Base-by-base conservation (phyloP, 2,113 vertebrate species). In the Bos javanicus region DNA sequence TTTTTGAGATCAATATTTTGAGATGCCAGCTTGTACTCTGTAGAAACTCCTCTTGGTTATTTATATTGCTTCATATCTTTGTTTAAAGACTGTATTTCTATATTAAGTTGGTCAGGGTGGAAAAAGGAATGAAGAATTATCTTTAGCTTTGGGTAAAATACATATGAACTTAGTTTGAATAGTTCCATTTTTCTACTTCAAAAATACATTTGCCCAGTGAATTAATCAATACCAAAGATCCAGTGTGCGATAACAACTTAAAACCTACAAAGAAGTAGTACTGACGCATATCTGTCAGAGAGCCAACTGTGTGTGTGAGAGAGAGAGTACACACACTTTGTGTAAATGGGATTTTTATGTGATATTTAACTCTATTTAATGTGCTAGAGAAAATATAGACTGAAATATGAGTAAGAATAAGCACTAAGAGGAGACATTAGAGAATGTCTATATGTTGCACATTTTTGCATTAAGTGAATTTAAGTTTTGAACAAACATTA, bases 1-100 rank as follows among this genome's bases (percentile, higher is more conserved):
- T 87, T 91, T 91, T 92, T 33, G 14, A 84, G 74, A 97, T 97
- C 91, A 95, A 97, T 97, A 97, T 64, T 97, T 96, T 94, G 62
- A 95, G 87, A 97, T 87, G 59, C 48, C 50, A 98, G 80, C 13
- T 83, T 83, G 52, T 48, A 39, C 16, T 85, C 81, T 90, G 67
- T 78, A 85, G 87, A 89, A 94, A 59, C 4, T 17, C 81, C 76
- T 43, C 62, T 87, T 81, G n/a, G 87, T 91, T 97, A 74, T 95
- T 96, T 94, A 76, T 95, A 60, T 87, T 88, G 2, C 14, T 92
- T 21, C 25, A 28, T 80, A 85, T 76, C 71, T 92, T 96, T 97
- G 33, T 94, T 97, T 91, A 91, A 86, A 96, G 60, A 46, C 48
- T 71, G 1, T 17, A 46, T 94, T 82, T 90, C 52, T 94, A 17